Evolutionary conservation across 2,113 vertebrate species (phyloP).

Genomic region (Ochotona princeps): DNA sequence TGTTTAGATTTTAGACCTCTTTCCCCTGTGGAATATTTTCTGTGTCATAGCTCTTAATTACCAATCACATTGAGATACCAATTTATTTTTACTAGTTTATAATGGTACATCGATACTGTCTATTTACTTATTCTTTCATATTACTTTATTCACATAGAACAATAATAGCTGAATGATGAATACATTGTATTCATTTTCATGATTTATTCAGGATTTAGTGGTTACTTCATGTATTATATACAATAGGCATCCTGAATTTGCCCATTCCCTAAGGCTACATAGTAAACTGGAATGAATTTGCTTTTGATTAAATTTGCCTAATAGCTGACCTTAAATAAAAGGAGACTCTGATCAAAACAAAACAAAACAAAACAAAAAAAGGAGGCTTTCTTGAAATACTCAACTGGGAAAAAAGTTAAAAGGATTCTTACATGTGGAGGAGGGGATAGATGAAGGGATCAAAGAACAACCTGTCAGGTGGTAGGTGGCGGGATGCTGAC

Average conservation of each 20-base stretch:
- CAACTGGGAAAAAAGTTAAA: not conserved
- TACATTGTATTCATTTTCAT: not conserved
- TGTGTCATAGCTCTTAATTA: not conserved
- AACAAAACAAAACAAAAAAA: not conserved
- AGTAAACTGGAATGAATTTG: not conserved
- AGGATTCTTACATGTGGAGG: not conserved
- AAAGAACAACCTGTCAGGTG: not conserved
- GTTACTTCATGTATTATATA: not conserved
- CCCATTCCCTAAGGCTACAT: not conserved
- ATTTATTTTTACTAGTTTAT: not conserved
- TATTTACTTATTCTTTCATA: not conserved
- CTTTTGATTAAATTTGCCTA: not conserved
- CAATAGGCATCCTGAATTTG: not conserved
- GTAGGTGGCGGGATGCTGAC: not conserved
- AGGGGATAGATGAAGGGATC: not conserved
- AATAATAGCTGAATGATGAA: not conserved
- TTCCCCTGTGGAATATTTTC: not conserved
- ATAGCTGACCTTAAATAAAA: not conserved
- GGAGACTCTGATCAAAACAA: too few species aligned
- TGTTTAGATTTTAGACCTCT: not conserved
- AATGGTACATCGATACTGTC: not conserved
- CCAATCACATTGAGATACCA: not conserved
- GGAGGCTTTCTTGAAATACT: not conserved
- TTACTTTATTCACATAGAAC: not conserved
- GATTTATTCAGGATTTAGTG: not conserved